phyloP scores from a whole-genome alignment of 2,888 invertebrate genomes.

The Epirrhoe tristata region DNA sequence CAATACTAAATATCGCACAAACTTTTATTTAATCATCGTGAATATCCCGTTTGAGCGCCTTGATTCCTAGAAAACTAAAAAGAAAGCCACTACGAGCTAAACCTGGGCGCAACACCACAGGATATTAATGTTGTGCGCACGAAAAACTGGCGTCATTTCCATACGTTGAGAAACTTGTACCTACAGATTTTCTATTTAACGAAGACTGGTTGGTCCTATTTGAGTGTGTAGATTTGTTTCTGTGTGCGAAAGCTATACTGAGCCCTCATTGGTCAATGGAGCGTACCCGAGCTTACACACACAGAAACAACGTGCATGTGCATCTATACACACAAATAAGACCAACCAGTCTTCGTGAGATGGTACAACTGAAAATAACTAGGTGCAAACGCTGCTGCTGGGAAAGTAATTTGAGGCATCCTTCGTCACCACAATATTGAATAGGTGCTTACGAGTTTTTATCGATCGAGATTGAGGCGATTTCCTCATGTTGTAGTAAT shows the following conservation, averaged over 20 bases:
- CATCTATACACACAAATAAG: too few relatives aligned
- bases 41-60: too few relatives aligned
- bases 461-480: constrained; percentile 21
- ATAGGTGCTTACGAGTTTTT: constrained; percentile 22
- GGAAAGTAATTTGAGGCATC: constrained; percentile 29
- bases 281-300: too few relatives aligned
- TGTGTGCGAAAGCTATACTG: too few relatives aligned
- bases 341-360: too few relatives aligned
- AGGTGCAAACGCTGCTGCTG: constrained; percentile 4
- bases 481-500: constrained; percentile 34
- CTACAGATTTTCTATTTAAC: too few relatives aligned
- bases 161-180: constrained; percentile 18
- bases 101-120: constrained; percentile 2
- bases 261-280: too few relatives aligned
- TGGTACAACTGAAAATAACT: not conserved
- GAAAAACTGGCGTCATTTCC: constrained; percentile 23
- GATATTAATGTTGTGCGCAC: constrained; percentile 14
- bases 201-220: too few relatives aligned
- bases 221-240: too few relatives aligned
- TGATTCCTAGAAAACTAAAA: not conserved
- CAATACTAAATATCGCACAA: too few relatives aligned
- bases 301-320: too few relatives aligned
- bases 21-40: too few relatives aligned
- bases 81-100: not conserved
- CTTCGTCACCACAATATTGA: constrained; percentile 21